Base-by-base conservation (phyloP, 2,888 invertebrate species). In the Amphipyra tragopoginis region DNA sequence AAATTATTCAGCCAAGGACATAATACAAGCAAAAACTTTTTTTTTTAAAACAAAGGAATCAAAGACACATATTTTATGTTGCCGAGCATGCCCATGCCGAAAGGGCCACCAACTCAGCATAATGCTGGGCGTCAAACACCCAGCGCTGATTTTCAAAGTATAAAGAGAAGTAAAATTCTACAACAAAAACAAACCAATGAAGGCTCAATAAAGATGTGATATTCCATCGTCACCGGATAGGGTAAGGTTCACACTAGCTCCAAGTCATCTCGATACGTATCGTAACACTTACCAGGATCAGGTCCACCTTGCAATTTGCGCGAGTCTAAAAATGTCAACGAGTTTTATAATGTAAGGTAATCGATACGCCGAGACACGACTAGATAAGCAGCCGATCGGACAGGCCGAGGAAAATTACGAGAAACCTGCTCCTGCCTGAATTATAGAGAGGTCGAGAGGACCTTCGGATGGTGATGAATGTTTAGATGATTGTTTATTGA, bases 301-400 rank as follows among this genome's bases (percentile, higher is more conserved):
- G 57, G 57, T 66, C 71, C 70, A 76, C 73, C 77, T 76, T 73
- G 77, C 77, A 66, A 65, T 60, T 73, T 65, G 73, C 58, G 53
- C 63, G 58, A 50, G 36, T 66, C 73, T 78, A 71, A 66, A 78
- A 79, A 79, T 78, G 80, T 78, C 77, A 78, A 74, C 77, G 58
- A 68, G 80, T 78, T 74, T 71, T 69, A 69, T 78, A 79, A 74
- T 78, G 52, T 74, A 74, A 77, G 71, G 66, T 77, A 73, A 79
- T 71, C 79, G 77, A 79, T 76, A 69, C 65, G 61, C 39, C 21
- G 64, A 48, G 57, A 56, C 47, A 48, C 61, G 64, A 62, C 59
- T 76, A 73, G 77, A 73, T 70, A 68, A 66, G 58, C 68, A 61
- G 59, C 61, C 73, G 51, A 64, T 47, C 63, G 36, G 52, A 51